Evolutionary conservation across 37 sponge, comb jelly and placozoan genomes (phyloP).

Genomic region (Lycopodina hypogea): DNA sequence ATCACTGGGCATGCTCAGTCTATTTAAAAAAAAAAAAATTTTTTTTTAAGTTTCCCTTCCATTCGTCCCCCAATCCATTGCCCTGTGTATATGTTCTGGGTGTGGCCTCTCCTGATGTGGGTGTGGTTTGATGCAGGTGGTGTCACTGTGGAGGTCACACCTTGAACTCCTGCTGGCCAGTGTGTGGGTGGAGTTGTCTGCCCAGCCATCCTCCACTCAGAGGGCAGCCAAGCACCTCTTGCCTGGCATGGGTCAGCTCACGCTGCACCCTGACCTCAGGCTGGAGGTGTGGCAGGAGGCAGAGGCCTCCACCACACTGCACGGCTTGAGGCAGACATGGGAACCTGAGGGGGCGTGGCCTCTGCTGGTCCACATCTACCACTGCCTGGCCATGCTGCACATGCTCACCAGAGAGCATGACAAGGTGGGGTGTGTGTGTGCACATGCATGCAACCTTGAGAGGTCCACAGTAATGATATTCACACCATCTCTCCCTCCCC

Average conservation of each 20-base stretch:
- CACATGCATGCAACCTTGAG: too few species aligned
- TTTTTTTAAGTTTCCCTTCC: too few species aligned
- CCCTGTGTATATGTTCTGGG: too few species aligned
- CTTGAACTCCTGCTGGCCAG: not conserved
- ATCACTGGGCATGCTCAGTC: too few species aligned
- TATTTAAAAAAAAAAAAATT: too few species aligned
- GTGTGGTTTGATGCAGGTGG: constrained; percentile 10
- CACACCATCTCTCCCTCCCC: too few species aligned
- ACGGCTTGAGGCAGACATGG: constrained; percentile 41
- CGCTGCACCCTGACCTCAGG: not conserved
- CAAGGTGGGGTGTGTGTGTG: constrained; percentile 31
- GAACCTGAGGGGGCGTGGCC: constrained; percentile 29
- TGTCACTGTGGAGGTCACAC: constrained; percentile 9
- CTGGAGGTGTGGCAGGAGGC: constrained; percentile 55
- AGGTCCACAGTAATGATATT: too few species aligned
- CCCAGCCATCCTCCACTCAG: not conserved
- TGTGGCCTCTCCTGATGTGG: too few species aligned
- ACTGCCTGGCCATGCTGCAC: constrained; percentile 62
- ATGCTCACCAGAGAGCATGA: constrained; percentile 25
- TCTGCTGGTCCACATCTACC: constrained; percentile 43
- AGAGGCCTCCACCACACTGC: constrained; percentile 60
- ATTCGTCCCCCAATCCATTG: too few species aligned
- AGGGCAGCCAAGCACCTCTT: not conserved
- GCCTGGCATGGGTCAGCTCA: not conserved
- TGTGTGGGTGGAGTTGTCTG: not conserved